Percentiles rank a stretch among this genome's conserved stretches.
phyloP scores from a whole-genome alignment of 2,888 invertebrate species.

The Heliconius charithonia region DNA sequence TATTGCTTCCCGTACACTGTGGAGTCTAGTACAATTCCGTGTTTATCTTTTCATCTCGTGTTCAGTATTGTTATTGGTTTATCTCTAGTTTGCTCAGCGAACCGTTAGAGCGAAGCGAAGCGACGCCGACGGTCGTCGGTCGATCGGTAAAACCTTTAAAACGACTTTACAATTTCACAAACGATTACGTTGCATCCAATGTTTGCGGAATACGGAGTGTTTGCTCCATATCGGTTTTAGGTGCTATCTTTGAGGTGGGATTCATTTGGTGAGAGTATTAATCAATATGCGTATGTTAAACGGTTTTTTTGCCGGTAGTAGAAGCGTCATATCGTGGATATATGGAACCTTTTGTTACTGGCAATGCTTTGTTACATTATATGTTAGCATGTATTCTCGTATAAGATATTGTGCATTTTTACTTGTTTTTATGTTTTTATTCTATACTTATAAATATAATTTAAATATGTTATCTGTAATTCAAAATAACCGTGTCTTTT shows the following conservation, averaged over 20 bases:
- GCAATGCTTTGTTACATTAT: not conserved
- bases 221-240: constrained; percentile 27
- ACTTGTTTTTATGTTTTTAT: no score
- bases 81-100: constrained; percentile 42
- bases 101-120: constrained; percentile 30
- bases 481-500: no score
- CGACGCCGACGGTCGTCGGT: constrained; percentile 38
- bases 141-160: constrained; percentile 37
- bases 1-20: constrained; percentile 22
- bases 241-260: not conserved
- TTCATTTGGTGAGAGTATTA: constrained; percentile 4
- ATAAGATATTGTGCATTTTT: no score
- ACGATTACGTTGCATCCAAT: constrained; percentile 41
- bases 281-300: not conserved
- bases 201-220: constrained; percentile 40
- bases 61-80: constrained; percentile 41
- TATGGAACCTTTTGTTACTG: not conserved
- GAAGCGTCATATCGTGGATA: not conserved
- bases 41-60: constrained; percentile 37
- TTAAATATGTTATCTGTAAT: no score
- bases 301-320: not conserved
- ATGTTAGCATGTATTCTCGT: not conserved
- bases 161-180: constrained; percentile 46
- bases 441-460: no score
- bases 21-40: constrained; percentile 27